Conservation (phyloP, 2,888 invertebrate species). For the Nomada fucata region DNA sequence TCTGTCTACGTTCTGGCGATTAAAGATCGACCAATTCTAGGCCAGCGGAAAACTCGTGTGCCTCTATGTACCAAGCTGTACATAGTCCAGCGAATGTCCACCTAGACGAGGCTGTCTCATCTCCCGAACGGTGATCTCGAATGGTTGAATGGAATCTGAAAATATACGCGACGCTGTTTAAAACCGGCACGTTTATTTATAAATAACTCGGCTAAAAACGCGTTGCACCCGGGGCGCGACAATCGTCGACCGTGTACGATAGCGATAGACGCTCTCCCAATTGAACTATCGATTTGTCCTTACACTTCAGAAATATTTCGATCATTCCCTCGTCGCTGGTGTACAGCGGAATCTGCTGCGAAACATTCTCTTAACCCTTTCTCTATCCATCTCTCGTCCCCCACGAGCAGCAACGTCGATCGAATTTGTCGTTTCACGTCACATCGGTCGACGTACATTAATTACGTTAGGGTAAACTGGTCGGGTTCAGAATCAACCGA, state of each 20-base stretch:
- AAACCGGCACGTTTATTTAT: constrained; percentile 53
- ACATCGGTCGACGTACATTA: constrained; percentile 52
- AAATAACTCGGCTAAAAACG: constrained; percentile 46
- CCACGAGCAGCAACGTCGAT: constrained; percentile 41
- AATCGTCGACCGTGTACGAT: background rate
- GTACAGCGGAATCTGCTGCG: background rate
- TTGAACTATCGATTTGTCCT: too few species aligned
- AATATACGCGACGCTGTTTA: constrained; percentile 32
- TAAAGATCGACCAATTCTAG: background rate
- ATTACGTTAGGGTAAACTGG: constrained; percentile 64
- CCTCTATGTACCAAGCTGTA: background rate
- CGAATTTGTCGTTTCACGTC: constrained; percentile 67
- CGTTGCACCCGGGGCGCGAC: background rate
- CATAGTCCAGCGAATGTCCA: background rate
- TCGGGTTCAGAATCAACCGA: constrained; percentile 49
- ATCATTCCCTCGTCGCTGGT: too few species aligned
- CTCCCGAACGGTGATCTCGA: too few species aligned
- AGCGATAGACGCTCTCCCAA: background rate
- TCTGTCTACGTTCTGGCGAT: constrained; percentile 6
- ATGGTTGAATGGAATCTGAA: constrained; percentile 47
- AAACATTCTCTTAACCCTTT: background rate
- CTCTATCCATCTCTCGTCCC: background rate
- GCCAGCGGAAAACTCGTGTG: background rate
- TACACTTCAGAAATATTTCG: background rate
- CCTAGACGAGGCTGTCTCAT: background rate